A percentile compares a stretch with the other conserved stretches of the same genome.
Conservation (phyloP, 1,140 invertebrate species). For the Heliconius hewitsoni region DNA sequence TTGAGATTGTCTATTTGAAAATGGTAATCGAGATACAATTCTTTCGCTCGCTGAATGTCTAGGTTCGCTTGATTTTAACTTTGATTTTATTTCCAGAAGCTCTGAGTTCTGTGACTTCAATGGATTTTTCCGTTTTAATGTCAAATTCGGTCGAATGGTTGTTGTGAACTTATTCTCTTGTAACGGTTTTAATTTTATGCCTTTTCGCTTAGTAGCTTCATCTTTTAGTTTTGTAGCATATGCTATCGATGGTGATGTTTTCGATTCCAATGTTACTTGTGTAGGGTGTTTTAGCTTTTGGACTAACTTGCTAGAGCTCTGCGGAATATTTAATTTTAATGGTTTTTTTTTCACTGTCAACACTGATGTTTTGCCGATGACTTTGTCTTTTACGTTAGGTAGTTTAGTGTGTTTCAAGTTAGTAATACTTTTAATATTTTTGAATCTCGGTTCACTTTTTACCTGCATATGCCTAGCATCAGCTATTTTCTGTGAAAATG, state of each 20-base stretch:
- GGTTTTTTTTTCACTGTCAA: background rate
- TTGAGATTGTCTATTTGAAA: background rate
- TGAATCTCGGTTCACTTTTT: background rate
- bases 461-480: conserved; percentile 10
- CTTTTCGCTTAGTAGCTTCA: background rate
- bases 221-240: background rate
- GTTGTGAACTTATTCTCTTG: conserved; percentile 46
- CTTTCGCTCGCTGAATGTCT: conserved; percentile 26
- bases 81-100: conserved; percentile 6
- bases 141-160: conserved; percentile 30
- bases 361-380: background rate
- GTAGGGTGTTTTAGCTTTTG: background rate
- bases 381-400: background rate
- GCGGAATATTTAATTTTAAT: background rate
- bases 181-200: conserved; percentile 32
- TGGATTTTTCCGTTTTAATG: conserved; percentile 15
- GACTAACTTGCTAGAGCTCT: background rate
- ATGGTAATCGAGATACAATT: conserved; percentile 3
- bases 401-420: background rate
- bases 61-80: conserved; percentile 18
- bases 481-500: conserved; percentile 44
- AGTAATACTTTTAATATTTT: background rate
- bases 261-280: background rate
- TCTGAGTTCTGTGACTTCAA: background rate
- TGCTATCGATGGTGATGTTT: background rate